Base-by-base conservation (phyloP, 2,113 vertebrate species). In the Rhineura floridana region DNA sequence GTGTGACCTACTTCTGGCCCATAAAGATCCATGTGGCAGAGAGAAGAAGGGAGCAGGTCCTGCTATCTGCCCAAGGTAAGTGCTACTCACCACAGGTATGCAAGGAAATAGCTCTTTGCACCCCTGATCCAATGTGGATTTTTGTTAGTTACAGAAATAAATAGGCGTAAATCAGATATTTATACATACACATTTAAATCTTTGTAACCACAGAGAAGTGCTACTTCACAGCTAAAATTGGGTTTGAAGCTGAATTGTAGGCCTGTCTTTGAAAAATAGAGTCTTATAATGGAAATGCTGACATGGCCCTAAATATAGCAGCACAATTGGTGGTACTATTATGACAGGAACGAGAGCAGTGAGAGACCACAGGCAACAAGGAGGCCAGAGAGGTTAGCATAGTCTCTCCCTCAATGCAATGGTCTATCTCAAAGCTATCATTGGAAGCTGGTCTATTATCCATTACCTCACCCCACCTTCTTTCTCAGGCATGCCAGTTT, bases 241-340 rank as follows among this genome's bases (percentile, higher is more conserved):
- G 39, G 7, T 85, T 62, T 63, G 42, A 86, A 86, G 23, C 44
- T 77, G 59, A 67, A 78, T 48, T 78, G 33, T 59, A 77, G 59
- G 13, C 75, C 33, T 8, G 33, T 76, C 21, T 50, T 67, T 86
- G 73, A 86, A 86, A 86, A 86, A 50, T 36, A 86, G 33, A 33
- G 84, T 78, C 73, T 78, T 50, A 86, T 86, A 78, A 86, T 78
- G 84, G 84, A 78, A 46, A 36, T 78, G n/a, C 84, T 86, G 59
- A 78, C 75, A 67, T 44, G 48, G 46, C 59, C 63, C 84, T 86
- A 78, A 86, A 78, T 86, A 86, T 39, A 86, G 75, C 12, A 39
- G 84, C 33, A 50, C 84, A 86, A 78, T 48, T 78, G 73, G 75
- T 78, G 30, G 62, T 79, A 44, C 44, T 67, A 79, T 79, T 86